phyloP scores from a whole-genome alignment of 2,888 invertebrate species.

The Lepidochrysops patricia region DNA sequence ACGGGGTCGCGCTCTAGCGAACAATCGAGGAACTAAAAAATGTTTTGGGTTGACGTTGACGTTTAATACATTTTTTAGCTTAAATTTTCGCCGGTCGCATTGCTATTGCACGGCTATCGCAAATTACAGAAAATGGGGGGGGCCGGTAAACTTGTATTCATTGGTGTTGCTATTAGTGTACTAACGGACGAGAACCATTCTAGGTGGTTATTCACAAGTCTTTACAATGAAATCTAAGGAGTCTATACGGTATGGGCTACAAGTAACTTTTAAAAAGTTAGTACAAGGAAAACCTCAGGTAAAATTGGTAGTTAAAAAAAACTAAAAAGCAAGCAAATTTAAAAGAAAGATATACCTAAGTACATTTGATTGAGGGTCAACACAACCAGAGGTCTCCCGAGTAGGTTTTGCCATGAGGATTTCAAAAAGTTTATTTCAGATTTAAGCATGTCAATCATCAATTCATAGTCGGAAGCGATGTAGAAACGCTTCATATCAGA shows the following conservation, averaged over 20 bases:
- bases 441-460: constrained; percentile 98
- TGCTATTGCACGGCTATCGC: too few species aligned
- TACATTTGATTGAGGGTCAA: constrained; percentile 91
- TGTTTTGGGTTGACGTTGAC: too few species aligned
- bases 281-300: neutral
- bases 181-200: neutral
- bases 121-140: too few species aligned
- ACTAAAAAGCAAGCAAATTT: constrained; percentile 8
- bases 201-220: neutral
- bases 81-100: too few species aligned
- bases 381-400: constrained; percentile 96
- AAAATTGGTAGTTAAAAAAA: neutral
- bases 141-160: too few species aligned
- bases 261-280: neutral
- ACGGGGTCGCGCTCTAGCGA: too few species aligned
- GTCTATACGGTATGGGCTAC: neutral
- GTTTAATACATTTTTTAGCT: too few species aligned
- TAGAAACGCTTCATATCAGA: constrained; percentile 98
- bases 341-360: constrained; percentile 79
- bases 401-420: constrained; percentile 97
- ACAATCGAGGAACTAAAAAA: too few species aligned
- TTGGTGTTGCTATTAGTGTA: neutral
- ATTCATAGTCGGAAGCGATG: constrained; percentile 97
- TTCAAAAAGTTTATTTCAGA: constrained; percentile 98
- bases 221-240: too few species aligned